A percentile compares a stretch with the other conserved stretches of the same genome.
phyloP scores from a whole-genome alignment of 1,140 invertebrate genomes.

The Lasioglossum baleicum region DNA sequence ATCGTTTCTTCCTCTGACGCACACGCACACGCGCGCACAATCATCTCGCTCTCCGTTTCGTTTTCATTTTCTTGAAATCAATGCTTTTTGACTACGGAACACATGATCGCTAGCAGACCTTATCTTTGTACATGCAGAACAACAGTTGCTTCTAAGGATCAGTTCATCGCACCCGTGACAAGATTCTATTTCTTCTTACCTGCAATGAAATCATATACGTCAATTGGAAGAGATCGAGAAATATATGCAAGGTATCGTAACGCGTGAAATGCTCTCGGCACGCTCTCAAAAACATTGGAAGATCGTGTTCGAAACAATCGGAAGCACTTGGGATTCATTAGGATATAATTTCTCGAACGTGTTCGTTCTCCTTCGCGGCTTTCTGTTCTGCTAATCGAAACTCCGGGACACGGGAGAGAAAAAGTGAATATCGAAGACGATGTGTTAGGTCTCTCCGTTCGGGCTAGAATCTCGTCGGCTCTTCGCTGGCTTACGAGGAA shows the following conservation, averaged over 20 bases:
- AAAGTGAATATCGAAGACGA: too few species aligned
- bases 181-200: constrained; percentile 24
- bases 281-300: constrained; percentile 10
- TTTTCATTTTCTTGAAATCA: constrained; percentile 41
- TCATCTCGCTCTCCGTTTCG: constrained; percentile 11
- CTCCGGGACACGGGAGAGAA: neutral
- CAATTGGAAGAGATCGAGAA: constrained; percentile 17
- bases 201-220: neutral
- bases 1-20: too few species aligned
- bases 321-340: constrained; percentile 29
- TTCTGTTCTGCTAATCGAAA: neutral
- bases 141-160: constrained; percentile 38
- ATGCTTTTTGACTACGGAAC: constrained; percentile 58
- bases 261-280: neutral
- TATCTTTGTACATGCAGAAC: constrained; percentile 53
- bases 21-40: too few species aligned
- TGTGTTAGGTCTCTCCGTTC: too few species aligned
- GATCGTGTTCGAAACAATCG: constrained; percentile 31
- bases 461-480: constrained; percentile 19
- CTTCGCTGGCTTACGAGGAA: neutral
- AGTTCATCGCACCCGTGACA: constrained; percentile 28
- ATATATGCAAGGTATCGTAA: neutral
- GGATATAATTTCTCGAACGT: neutral
- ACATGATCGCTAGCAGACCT: constrained; percentile 64
- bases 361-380: neutral